Evolutionary conservation across 2,113 vertebrate genomes (phyloP), one percentile per base, ranked within the genome.

Genomic region (Scomber colias): DNA sequence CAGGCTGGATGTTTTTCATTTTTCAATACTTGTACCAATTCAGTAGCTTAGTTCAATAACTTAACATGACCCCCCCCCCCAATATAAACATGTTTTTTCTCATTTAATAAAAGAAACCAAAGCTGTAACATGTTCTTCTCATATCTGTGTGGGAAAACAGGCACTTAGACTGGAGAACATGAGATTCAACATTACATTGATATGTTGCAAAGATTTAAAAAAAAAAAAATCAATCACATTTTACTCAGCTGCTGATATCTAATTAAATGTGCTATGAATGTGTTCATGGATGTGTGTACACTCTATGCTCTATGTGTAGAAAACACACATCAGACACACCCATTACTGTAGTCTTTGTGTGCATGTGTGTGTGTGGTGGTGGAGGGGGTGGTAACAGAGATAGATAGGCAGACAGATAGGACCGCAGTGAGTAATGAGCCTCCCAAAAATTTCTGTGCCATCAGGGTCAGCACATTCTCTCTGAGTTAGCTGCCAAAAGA

Each of bases 401-500:
- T 17, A 50, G 45, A 49, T 4, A 49, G 17, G 63, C 54, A 63
- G 79, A 73, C 45, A 54, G 71, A 63, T 4, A 76, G 65, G 72
- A 55, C 62, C 44, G 48, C 60, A 81, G 70, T 30, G 49, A 82
- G 35, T 63, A 73, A 77, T 65, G 70, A 72, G 64, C 60, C 76
- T 59, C 74, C 79, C 64, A 45, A 84, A 81, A 83, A 77, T 72
- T 14, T 15, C 62, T 50, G 72, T 61, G 76, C 66, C 74, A 73
- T 57, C 44, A 46, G 77, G 83, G 53, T 91, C 86, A 90, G 86
- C 87, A 86, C 79, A 82, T 86, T 87, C 82, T 62, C 82, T 69
- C 49, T 3, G 68, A 75, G 66, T 46, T 15, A 8, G 75, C 72
- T 85, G 86, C 75, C 81, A 85, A 83, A 84, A 85, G 62, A 90